These are phyloP conservation scores for Petrocephalus microphthalmus DNA, from an alignment of 2,113 vertebrate species.

Conservation along the genomic window DNA sequence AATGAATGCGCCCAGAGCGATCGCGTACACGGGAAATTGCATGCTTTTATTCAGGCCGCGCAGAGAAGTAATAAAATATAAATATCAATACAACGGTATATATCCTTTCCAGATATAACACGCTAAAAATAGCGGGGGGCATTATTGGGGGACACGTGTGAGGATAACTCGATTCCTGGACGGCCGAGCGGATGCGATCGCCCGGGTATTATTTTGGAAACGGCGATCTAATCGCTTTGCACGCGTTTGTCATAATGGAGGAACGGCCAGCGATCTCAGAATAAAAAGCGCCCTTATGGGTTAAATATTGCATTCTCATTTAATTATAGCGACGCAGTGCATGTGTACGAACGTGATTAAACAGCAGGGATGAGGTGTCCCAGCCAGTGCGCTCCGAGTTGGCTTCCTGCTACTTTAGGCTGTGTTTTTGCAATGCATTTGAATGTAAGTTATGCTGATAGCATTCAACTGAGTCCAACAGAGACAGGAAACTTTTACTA, in stretches of 20 bases:
- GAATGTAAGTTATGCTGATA: too few relatives aligned
- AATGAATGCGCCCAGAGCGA: slow-evolving; percentile 39
- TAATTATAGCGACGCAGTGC: not conserved
- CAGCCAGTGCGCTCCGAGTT: not conserved
- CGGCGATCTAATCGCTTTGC: not conserved
- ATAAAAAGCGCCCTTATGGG: not conserved
- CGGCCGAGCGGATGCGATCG: not conserved
- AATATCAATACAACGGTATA: slow-evolving; percentile 36
- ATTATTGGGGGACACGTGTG: not conserved
- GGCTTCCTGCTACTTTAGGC: not conserved
- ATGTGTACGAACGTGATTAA: not conserved
- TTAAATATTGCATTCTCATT: not conserved
- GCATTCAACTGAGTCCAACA: too few relatives aligned
- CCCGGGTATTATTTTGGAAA: not conserved
- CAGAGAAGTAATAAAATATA: slow-evolving; percentile 17
- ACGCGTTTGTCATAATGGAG: not conserved
- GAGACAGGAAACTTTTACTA: too few relatives aligned
- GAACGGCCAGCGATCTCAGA: not conserved
- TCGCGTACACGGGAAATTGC: slow-evolving; percentile 3
- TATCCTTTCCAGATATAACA: slow-evolving; percentile 22
- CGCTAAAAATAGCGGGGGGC: not conserved
- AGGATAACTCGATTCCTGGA: not conserved
- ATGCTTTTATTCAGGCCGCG: not conserved
- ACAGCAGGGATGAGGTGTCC: not conserved
- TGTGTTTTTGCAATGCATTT: not conserved